These are phyloP conservation scores for Philereme transversata DNA, from an alignment of 2,888 invertebrate genomes.

Conservation along the genomic window DNA sequence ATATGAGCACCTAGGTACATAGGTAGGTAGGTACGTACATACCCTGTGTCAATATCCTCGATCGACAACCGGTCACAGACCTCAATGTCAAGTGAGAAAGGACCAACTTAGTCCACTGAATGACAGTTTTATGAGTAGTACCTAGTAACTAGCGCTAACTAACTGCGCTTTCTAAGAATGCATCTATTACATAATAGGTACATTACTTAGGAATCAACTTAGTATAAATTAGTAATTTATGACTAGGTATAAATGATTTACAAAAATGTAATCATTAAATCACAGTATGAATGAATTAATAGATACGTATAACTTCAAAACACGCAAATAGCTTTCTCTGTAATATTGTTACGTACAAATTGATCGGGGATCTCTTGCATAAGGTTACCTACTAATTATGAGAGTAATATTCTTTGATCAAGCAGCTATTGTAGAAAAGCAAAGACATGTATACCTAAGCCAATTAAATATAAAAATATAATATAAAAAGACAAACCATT, in stretches of 20 bases:
- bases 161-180: conserved; percentile 33
- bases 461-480: conserved; percentile 30
- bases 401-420: conserved; percentile 13
- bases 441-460: no score
- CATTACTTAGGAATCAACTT: no score
- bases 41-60: conserved; percentile 64
- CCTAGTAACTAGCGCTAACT: conserved; percentile 6
- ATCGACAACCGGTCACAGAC: conserved; percentile 59
- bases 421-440: not conserved
- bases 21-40: not conserved
- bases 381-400: conserved; percentile 54
- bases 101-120: conserved; percentile 55
- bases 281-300: not conserved
- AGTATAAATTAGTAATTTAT: no score
- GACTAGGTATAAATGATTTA: no score
- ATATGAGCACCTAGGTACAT: not conserved
- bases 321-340: conserved; percentile 65
- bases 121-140: conserved; percentile 49
- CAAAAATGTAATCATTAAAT: no score
- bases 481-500: conserved; percentile 65
- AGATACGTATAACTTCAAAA: conserved; percentile 38
- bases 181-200: conserved; percentile 12
- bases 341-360: conserved; percentile 69
- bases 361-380: conserved; percentile 68
- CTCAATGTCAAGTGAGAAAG: conserved; percentile 80